phyloP scores from a whole-genome alignment of 2,113 vertebrate species.

The Myotis brandtii region DNA sequence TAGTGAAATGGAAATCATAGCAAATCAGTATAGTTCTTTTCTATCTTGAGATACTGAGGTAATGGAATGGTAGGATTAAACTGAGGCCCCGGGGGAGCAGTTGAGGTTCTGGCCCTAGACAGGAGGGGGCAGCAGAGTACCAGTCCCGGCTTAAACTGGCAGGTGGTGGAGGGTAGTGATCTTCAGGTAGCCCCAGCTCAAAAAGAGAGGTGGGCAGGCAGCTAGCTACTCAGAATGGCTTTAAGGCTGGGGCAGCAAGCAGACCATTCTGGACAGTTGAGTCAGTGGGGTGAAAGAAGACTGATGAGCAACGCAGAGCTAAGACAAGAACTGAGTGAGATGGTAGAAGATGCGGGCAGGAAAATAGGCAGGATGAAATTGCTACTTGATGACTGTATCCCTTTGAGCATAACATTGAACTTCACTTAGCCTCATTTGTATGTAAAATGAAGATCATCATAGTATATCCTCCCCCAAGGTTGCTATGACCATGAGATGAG shows the following conservation, averaged over 20 bases:
- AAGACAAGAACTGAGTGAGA: not conserved
- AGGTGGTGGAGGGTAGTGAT: not conserved
- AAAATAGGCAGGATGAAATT: not conserved
- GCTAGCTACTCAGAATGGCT: no score
- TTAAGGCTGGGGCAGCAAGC: not conserved
- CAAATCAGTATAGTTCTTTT: not conserved
- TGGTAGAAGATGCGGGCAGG: not conserved
- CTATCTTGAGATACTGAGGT: not conserved
- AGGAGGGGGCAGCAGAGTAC: slow-evolving; percentile 1
- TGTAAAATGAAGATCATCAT: not conserved
- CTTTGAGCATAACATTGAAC: not conserved
- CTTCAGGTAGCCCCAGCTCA: not conserved
- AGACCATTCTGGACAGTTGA: not conserved
- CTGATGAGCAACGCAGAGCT: not conserved
- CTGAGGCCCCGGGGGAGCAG: not conserved
- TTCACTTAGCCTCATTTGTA: not conserved
- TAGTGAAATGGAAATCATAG: not conserved
- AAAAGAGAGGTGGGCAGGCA: not conserved
- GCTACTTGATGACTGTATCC: not conserved
- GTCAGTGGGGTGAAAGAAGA: not conserved
- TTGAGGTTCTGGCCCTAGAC: not conserved
- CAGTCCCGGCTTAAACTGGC: not conserved
- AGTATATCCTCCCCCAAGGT: not conserved
- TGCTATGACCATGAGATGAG: not conserved
- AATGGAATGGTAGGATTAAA: not conserved